A percentile compares a stretch with the other conserved stretches of the same genome.
Evolutionary conservation across 1,140 invertebrate genomes (phyloP).

Genomic region (Callitettix versicolor): DNA sequence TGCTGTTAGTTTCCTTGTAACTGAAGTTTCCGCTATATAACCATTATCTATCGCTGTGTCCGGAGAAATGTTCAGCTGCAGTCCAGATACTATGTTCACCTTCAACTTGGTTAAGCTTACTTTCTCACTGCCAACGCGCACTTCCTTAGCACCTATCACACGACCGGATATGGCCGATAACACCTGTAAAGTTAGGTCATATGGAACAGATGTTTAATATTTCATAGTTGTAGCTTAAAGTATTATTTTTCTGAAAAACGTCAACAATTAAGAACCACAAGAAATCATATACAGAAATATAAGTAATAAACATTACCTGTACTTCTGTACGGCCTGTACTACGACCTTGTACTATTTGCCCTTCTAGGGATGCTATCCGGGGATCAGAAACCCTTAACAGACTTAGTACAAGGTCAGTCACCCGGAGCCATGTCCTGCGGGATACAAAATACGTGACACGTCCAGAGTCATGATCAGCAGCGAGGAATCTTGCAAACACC

Average conservation of each 20-base stretch:
- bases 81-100: constrained; percentile 80
- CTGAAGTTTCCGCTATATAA: constrained; percentile 79
- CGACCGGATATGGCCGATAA: constrained; percentile 83
- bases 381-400: constrained; percentile 78
- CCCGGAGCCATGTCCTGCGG: constrained; percentile 70
- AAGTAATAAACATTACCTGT: no score
- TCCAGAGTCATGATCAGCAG: constrained; percentile 83
- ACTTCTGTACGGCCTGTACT: constrained; percentile 83
- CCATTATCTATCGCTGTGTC: constrained; percentile 76
- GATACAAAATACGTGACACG: constrained; percentile 82
- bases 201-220: not conserved
- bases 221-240: no score
- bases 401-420: constrained; percentile 81
- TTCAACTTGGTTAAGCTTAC: constrained; percentile 70
- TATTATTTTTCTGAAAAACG: no score
- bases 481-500: constrained; percentile 77
- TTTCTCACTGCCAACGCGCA: constrained; percentile 83
- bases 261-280: no score
- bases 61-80: constrained; percentile 78
- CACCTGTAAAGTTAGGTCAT: constrained; percentile 34
- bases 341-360: constrained; percentile 74
- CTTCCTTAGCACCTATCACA: constrained; percentile 81
- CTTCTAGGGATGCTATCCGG: constrained; percentile 70
- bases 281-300: no score
- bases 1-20: constrained; percentile 75